Conservation (phyloP, 35 echinoderm and acorn worm genomes). For the Patiria miniata region DNA sequence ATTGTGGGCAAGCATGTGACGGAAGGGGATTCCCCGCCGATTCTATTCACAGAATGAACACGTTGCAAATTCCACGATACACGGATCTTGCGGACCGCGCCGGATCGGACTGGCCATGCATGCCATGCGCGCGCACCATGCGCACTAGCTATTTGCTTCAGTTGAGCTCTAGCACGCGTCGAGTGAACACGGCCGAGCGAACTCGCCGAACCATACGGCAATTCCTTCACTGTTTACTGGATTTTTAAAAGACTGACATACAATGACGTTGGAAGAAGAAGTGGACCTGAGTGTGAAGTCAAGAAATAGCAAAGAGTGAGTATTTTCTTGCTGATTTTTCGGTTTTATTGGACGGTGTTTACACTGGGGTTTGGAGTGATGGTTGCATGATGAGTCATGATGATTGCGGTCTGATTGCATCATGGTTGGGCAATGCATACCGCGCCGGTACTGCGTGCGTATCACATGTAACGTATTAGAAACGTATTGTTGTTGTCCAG, state of each 20-base stretch:
- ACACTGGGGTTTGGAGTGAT: neutral
- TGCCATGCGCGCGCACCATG: neutral
- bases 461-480: neutral
- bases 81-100: neutral
- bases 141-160: neutral
- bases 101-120: neutral
- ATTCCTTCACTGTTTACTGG: no score
- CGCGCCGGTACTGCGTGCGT: neutral
- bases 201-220: no score
- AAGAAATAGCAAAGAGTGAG: neutral
- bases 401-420: neutral
- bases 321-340: neutral
- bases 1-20: no score
- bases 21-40: neutral
- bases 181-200: neutral
- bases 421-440: neutral
- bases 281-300: neutral
- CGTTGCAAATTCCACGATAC: constrained; percentile 5
- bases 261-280: neutral
- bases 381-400: neutral
- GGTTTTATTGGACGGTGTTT: neutral
- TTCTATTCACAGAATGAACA: neutral
- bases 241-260: neutral
- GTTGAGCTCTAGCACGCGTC: neutral
- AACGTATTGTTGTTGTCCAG: neutral